phyloP scores from a whole-genome alignment of 1,140 invertebrate genomes.

The Temnothorax curvispinosus region DNA sequence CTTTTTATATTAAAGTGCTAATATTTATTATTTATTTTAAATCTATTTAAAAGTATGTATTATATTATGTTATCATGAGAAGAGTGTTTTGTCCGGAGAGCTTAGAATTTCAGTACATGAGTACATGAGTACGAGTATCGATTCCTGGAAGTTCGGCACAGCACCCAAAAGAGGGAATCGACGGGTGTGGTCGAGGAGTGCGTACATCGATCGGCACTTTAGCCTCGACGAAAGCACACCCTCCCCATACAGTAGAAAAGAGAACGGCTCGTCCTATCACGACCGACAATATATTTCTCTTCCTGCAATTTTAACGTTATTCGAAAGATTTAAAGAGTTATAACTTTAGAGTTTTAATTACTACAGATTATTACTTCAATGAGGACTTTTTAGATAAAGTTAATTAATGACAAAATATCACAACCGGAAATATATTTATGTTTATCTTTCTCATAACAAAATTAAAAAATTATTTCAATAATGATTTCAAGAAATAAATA shows the following conservation, averaged over 20 bases:
- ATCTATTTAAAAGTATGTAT: background rate
- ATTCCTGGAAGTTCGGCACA: conserved; percentile 72
- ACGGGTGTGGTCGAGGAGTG: conserved; percentile 75
- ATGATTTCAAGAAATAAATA: background rate
- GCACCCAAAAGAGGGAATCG: conserved; percentile 70
- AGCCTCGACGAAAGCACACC: conserved; percentile 67
- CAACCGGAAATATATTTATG: background rate
- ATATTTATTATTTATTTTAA: background rate
- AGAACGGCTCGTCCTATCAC: conserved; percentile 51
- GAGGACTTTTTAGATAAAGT: background rate
- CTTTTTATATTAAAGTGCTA: background rate
- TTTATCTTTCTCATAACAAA: background rate
- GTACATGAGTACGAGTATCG: conserved; percentile 64
- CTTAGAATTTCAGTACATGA: conserved; percentile 9
- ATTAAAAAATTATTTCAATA: background rate
- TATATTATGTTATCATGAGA: background rate
- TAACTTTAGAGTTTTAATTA: background rate
- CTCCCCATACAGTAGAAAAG: conserved; percentile 56
- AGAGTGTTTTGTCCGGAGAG: conserved; percentile 43
- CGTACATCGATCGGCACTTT: conserved; percentile 76
- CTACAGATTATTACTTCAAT: background rate
- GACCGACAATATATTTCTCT: conserved; percentile 29
- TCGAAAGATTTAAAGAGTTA: background rate
- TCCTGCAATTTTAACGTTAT: background rate
- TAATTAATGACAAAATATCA: background rate